Evolutionary conservation across 2,113 vertebrate species (phyloP), one percentile per base, ranked within the genome.

Genomic region (Paramormyrops kingsleyae): DNA sequence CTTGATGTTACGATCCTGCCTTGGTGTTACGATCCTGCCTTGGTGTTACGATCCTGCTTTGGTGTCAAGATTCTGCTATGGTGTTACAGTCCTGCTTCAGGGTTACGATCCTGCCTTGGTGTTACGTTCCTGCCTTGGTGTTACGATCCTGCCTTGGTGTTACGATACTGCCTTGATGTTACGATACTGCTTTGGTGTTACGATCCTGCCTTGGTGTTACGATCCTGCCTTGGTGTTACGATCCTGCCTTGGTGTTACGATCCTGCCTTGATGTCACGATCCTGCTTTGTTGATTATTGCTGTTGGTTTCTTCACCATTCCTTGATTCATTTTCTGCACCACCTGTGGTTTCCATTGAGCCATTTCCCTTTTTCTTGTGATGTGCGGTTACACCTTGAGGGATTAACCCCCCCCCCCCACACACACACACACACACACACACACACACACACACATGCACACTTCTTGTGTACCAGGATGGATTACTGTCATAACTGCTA

Each of bases 401-500:
- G 53, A 21, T 56, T 21, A 59, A 59, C 5, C 53, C 53, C 53
- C 53, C 53, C 53, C 53, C 19, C 52, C 0, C 52, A 4, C 50
- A 50, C 49, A 50, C 8, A 10, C 47, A 8, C 47, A 49, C 47
- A 10, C 49, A 13, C 49, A 50, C 49, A 50, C 53, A 7, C 53
- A 6, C 59, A 62, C 59, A 70, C 62, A 31, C 62, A 70, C 62
- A 31, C 62, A 70, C 42, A 21, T 6, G 3, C 27, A 21, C n/a
- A 17, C 39, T 10, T 17, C 47, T 50, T 59, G 24, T 46, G 31
- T 52, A 19, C 66, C 13, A 52, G 84, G 47, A 70, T 39, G 74
- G 77, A 89, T 86, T 62, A 56, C 42, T 53, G 31, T 83, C 80
- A 89, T 89, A 46, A 56, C 27, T 27, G n/a, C 89, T 49, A 89